phyloP scores from a whole-genome alignment of 2,888 invertebrate species.

The Kryphioiulus occultus region DNA sequence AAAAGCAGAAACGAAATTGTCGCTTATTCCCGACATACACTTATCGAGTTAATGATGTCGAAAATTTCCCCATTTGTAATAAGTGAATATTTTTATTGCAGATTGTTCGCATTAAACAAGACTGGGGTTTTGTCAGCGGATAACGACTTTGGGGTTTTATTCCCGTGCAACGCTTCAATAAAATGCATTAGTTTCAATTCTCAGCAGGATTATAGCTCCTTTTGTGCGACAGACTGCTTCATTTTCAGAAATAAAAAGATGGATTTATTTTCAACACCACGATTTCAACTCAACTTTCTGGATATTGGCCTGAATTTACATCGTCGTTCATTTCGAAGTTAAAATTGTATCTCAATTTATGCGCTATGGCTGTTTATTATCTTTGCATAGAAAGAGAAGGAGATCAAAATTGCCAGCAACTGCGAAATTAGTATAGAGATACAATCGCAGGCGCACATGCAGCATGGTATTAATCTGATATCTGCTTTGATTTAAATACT shows the following conservation, averaged over 20 bases:
- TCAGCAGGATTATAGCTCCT: slow-evolving; percentile 26
- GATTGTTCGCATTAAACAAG: slow-evolving; percentile 33
- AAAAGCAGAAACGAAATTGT: slow-evolving; percentile 40
- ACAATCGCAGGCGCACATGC: slow-evolving; percentile 18
- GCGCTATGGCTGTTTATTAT: slow-evolving; percentile 36
- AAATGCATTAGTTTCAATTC: slow-evolving; percentile 40
- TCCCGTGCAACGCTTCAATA: slow-evolving; percentile 26
- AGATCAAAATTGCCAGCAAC: slow-evolving; percentile 40
- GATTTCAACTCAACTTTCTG: slow-evolving; percentile 2
- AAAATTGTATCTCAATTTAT: slow-evolving; percentile 39
- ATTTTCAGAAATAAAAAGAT: slow-evolving; percentile 39
- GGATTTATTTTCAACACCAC: slow-evolving; percentile 35
- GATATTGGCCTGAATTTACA: slow-evolving; percentile 25
- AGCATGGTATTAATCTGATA: slow-evolving; percentile 50
- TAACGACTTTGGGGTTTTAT: slow-evolving; percentile 33
- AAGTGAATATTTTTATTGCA: slow-evolving; percentile 40
- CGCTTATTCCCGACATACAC: slow-evolving; percentile 28
- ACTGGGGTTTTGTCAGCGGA: slow-evolving; percentile 17
- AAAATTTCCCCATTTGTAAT: slow-evolving; percentile 43
- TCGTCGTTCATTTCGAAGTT: slow-evolving; percentile 34
- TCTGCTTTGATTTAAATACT: slow-evolving; percentile 54
- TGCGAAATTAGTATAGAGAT: slow-evolving; percentile 35
- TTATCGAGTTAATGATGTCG: slow-evolving; percentile 46
- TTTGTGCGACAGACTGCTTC: slow-evolving; percentile 17
- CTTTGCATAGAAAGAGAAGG: slow-evolving; percentile 32